These are phyloP conservation scores for Zapornia atra DNA, from an alignment of 2,113 vertebrate species.

Conservation along the genomic window DNA sequence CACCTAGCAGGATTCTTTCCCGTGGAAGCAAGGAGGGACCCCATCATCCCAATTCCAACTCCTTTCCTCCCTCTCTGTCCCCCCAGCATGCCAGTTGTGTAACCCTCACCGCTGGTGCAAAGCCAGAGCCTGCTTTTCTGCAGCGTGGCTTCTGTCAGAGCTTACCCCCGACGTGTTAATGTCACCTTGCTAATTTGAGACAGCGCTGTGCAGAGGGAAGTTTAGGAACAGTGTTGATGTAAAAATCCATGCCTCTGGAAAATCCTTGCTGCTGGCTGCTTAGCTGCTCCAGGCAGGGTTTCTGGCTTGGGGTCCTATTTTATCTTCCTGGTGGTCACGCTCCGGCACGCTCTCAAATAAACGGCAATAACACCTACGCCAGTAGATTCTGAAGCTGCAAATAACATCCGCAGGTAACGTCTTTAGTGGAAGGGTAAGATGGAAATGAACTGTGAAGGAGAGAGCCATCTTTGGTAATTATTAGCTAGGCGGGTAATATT, in stretches of 20 bases:
- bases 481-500: not conserved
- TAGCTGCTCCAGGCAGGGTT: constrained; percentile 18
- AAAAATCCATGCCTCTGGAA: not conserved
- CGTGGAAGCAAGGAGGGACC: not conserved
- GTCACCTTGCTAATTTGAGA: not conserved
- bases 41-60: not conserved
- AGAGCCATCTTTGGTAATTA: not conserved
- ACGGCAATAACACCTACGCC: not conserved
- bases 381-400: not conserved
- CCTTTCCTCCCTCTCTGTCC: not conserved
- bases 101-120: not conserved
- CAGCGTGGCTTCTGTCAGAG: not conserved
- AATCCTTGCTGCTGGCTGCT: not conserved
- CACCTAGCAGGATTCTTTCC: constrained; percentile 28
- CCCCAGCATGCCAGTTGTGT: not conserved
- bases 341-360: not conserved
- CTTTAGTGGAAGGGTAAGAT: constrained; percentile 3
- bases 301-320: constrained; percentile 1
- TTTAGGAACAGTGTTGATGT: not conserved
- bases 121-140: not conserved
- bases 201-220: not conserved
- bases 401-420: not conserved
- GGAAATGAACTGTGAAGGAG: constrained; percentile 43
- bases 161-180: rapidly evolving
- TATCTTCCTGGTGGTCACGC: not conserved